These are phyloP conservation scores for Calliphora vicina DNA, from an alignment of 1,140 invertebrate species.

Conservation along the genomic window DNA sequence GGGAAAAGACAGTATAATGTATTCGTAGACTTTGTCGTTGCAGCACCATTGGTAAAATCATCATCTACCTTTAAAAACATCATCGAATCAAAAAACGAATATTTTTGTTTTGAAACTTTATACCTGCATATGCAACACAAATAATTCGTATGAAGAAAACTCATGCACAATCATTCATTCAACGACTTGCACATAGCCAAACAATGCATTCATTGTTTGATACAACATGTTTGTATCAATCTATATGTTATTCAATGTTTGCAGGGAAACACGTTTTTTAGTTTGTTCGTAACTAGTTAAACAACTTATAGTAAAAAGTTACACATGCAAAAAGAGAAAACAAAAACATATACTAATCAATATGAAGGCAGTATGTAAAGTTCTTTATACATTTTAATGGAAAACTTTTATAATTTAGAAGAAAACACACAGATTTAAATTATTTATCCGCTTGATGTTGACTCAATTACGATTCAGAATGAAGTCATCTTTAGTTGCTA, in stretches of 20 bases:
- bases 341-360: neutral
- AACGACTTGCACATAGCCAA: too few species aligned
- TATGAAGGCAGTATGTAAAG: neutral
- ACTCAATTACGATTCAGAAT: too few species aligned
- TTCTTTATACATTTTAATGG: too few species aligned
- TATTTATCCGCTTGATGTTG: too few species aligned
- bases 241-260: neutral
- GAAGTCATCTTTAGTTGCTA: too few species aligned
- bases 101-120: neutral
- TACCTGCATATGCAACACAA: neutral
- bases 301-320: constrained; percentile 12
- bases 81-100: too few species aligned
- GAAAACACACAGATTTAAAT: too few species aligned
- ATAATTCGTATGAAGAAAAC: neutral
- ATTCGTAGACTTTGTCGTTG: neutral
- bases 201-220: neutral
- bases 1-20: neutral
- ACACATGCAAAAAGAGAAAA: neutral
- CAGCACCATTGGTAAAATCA: neutral
- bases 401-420: too few species aligned
- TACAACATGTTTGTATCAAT: neutral
- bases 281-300: constrained; percentile 9
- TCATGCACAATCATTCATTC: too few species aligned
- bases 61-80: neutral
- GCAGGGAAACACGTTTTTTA: neutral